Percentiles rank a stretch among this genome's conserved stretches.
Conservation (phyloP, 2,888 invertebrate genomes). For the Perizoma affinitatum region DNA sequence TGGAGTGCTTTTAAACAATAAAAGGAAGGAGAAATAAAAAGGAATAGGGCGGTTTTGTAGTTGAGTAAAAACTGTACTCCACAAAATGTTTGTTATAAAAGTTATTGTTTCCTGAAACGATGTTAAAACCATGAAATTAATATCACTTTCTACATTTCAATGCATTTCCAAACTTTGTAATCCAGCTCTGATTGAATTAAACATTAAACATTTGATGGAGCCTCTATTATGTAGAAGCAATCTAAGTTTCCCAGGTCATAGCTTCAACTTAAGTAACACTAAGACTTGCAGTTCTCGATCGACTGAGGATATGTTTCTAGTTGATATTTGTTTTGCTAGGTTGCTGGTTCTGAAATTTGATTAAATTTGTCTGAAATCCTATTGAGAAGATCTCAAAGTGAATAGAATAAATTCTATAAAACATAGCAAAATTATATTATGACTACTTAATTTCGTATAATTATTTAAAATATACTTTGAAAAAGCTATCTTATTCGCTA, state of each 20-base stretch:
- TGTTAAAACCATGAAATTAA: background rate
- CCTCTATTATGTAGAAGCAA: constrained; percentile 34
- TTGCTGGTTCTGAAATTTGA: constrained; percentile 24
- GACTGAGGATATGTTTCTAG: constrained; percentile 14
- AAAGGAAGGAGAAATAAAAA: too few species aligned
- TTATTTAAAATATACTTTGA: too few species aligned
- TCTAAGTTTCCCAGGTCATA: constrained; percentile 37
- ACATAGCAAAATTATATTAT: too few species aligned
- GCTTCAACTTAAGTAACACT: constrained; percentile 29
- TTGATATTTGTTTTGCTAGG: constrained; percentile 29
- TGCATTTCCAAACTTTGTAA: constrained; percentile 24
- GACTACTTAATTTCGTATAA: too few species aligned
- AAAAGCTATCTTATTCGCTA: too few species aligned
- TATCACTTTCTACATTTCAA: background rate
- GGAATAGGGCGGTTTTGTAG: too few species aligned
- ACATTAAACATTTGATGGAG: constrained; percentile 35
- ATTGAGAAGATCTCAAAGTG: constrained; percentile 6
- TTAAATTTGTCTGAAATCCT: constrained; percentile 22
- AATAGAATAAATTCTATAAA: too few species aligned
- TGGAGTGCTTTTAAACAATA: too few species aligned
- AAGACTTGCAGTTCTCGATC: constrained; percentile 23
- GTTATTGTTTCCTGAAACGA: too few species aligned
- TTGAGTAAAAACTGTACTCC: too few species aligned
- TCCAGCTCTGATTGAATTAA: constrained; percentile 35
- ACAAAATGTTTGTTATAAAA: too few species aligned